Percentiles rank a stretch among this genome's conserved stretches.
These are phyloP conservation scores for Aplysina aerophoba DNA, from an alignment of 37 sponge, comb jelly and placozoan genomes.

Conservation along the genomic window DNA sequence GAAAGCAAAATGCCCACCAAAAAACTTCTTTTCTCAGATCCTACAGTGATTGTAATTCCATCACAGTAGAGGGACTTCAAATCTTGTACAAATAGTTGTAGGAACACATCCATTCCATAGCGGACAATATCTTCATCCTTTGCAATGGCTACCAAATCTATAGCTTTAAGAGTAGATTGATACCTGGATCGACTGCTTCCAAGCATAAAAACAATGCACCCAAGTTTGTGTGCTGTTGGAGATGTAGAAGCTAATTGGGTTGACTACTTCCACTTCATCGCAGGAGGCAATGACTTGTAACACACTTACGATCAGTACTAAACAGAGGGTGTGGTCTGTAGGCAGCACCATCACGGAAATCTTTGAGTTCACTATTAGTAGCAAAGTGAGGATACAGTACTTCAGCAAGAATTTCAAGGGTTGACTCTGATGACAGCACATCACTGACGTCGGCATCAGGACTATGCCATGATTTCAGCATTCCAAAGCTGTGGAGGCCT, in stretches of 20 bases:
- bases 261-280: constrained; percentile 63
- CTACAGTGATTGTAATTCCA: constrained; percentile 39
- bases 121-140: constrained; percentile 35
- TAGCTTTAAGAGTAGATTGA: constrained; percentile 41
- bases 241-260: constrained; percentile 53
- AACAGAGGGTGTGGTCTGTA: constrained; percentile 46
- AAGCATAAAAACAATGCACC: constrained; percentile 47
- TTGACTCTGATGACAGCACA: constrained; percentile 32
- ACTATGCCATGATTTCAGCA: constrained; percentile 13
- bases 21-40: constrained; percentile 13
- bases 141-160: constrained; percentile 45
- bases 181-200: constrained; percentile 46
- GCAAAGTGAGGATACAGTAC: constrained; percentile 23
- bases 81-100: constrained; percentile 45
- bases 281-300: constrained; percentile 65
- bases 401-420: constrained; percentile 30
- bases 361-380: constrained; percentile 12
- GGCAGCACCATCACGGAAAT: constrained; percentile 56
- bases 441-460: constrained; percentile 32
- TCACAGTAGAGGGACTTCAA: constrained; percentile 33
- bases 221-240: constrained; percentile 53
- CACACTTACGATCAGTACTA: constrained; percentile 33
- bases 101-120: constrained; percentile 45
- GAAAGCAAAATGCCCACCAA: constrained; percentile 53
- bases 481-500: constrained; percentile 39